Evolutionary conservation across 2,888 invertebrate species (phyloP), one percentile per base, ranked within the genome.

Genomic region (Parnassius glacialis): DNA sequence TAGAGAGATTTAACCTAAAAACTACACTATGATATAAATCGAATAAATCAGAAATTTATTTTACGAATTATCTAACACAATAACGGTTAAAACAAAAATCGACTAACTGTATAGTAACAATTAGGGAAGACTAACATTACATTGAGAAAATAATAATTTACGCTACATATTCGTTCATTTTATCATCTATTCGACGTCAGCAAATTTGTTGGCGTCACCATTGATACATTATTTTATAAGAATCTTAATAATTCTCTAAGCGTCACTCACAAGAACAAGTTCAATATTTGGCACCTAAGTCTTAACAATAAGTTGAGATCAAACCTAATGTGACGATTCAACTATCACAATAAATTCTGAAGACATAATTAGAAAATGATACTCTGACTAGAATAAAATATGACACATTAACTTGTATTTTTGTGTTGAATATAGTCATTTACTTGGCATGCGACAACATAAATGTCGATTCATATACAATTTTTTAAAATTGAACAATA

Each of bases 271-370:
- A 64, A 67, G 64, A 66, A 65, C 65, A 67, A 66, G 66, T 66
- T 64, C 64, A 65, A 67, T 64, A 66, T 73, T 75, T 73, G 74
- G 73, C 75, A 76, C 72, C 67, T 70, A 65, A 52, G 20, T 56
- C 58, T 61, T 66, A 60, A 66, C 57, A 63, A 64, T 62, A 64
- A 66, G 59, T 59, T 71, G 70, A 74, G 70, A 70, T 73, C 70
- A 67, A 59, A 56, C 44, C 52, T 59, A 42, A 57, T 51, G 42
- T 62, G 52, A 20, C 55, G 44, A 57, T 48, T 56, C 42, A 60
- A 52, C 43, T 60, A 60, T 57, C 64, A 63, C 66, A 63, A 63
- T 66, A 58, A 50, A 53, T 50, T 57, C 61, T 57, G n/a, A 51
- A 53, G 41, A 61, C 43, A n/a, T 20, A 59, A 48, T 57, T 10